Evolutionary conservation across 2,797 vertebrate genomes (phyloP).

Genomic region (Hippopotamyrus pictus): DNA sequence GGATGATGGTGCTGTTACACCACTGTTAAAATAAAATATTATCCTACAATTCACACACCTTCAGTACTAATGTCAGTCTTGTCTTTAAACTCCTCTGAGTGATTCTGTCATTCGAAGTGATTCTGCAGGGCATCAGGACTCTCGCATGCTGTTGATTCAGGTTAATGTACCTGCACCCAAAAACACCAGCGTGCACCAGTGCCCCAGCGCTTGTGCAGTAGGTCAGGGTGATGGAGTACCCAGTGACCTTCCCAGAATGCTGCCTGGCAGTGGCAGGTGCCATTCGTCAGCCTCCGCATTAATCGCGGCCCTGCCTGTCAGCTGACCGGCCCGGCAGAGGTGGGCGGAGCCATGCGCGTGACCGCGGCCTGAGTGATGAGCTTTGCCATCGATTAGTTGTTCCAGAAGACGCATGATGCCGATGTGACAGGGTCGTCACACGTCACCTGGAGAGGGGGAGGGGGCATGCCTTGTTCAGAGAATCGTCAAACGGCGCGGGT

Average conservation of each 20-base stretch:
- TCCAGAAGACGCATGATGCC: slow-evolving; percentile 84
- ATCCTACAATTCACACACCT: not conserved
- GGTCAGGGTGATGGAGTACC: slow-evolving; percentile 55
- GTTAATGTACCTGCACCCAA: not conserved
- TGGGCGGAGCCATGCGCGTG: slow-evolving; percentile 27
- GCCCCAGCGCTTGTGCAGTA: slow-evolving; percentile 21
- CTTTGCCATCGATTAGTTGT: slow-evolving; percentile 93
- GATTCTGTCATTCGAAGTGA: not conserved
- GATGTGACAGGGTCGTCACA: slow-evolving; percentile 80
- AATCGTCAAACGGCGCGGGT: slow-evolving; percentile 55
- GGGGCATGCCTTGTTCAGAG: slow-evolving; percentile 34
- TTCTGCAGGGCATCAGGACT: not conserved
- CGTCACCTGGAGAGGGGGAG: slow-evolving; percentile 60
- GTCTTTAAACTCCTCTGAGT: not conserved
- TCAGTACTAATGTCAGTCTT: not conserved
- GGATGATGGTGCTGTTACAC: not conserved
- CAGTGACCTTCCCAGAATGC: slow-evolving; percentile 63
- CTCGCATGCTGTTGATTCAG: not conserved
- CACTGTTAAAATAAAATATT: not conserved
- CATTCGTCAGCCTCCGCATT: slow-evolving; percentile 79
- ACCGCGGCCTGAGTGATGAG: slow-evolving; percentile 48
- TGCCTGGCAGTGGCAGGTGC: slow-evolving; percentile 54
- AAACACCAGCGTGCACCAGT: slow-evolving; percentile 11
- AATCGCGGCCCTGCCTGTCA: slow-evolving; percentile 72
- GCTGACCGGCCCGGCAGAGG: slow-evolving; percentile 62